phyloP scores from a whole-genome alignment of 1,140 invertebrate species.

The Saccostrea echinata region DNA sequence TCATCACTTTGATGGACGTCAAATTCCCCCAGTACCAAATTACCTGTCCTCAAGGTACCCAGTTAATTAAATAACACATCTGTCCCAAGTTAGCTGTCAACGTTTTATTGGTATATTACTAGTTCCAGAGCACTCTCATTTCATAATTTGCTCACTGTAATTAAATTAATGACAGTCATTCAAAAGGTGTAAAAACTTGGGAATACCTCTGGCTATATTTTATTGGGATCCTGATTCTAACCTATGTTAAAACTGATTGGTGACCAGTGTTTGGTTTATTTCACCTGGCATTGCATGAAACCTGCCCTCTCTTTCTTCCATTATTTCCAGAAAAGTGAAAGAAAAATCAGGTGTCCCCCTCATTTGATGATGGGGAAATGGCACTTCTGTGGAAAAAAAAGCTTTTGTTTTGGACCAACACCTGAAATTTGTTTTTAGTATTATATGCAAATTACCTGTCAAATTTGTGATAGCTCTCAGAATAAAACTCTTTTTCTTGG shows the following conservation, averaged over 20 bases:
- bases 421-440: slow-evolving; percentile 23
- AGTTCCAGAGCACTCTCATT: slow-evolving; percentile 31
- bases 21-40: slow-evolving; percentile 18
- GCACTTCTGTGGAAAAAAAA: background rate
- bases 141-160: slow-evolving; percentile 29
- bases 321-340: slow-evolving; percentile 7
- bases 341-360: background rate
- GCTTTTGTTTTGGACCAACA: slow-evolving; percentile 8
- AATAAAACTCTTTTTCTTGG: background rate
- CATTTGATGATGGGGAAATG: background rate
- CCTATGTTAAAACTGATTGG: background rate
- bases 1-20: slow-evolving; percentile 10
- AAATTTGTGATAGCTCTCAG: slow-evolving; percentile 21
- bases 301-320: background rate
- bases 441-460: slow-evolving; percentile 34
- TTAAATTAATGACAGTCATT: slow-evolving; percentile 33
- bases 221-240: background rate
- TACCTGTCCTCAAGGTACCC: slow-evolving; percentile 34
- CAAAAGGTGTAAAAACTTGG: slow-evolving; percentile 7
- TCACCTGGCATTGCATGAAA: slow-evolving; percentile 11
- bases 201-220: slow-evolving; percentile 5
- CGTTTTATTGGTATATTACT: slow-evolving; percentile 37
- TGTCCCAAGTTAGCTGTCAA: slow-evolving; percentile 19
- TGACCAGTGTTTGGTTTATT: background rate
- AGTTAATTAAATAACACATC: slow-evolving; percentile 33